Percentiles rank a stretch among this genome's conserved stretches.
Conservation (phyloP, 2,888 invertebrate species). For the Aleiodes alternator region DNA sequence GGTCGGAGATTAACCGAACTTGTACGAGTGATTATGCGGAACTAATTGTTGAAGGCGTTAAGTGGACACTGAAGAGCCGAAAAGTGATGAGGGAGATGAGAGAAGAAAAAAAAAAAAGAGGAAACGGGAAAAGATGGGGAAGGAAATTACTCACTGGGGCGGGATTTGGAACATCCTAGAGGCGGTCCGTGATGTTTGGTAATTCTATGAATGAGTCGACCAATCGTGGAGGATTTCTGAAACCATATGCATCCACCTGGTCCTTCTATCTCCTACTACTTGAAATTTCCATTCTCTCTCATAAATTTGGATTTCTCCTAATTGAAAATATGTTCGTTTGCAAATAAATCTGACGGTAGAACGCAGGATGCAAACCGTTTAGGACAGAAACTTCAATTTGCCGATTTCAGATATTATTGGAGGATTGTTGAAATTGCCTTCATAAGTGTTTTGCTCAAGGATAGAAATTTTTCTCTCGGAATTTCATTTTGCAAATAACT, state of each 20-base stretch:
- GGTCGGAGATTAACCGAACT: constrained; percentile 45
- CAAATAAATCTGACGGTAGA: too few species aligned
- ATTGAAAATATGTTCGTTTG: too few species aligned
- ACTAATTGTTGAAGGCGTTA: constrained; percentile 67
- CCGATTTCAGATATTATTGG: too few species aligned
- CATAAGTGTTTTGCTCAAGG: too few species aligned
- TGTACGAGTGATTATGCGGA: constrained; percentile 59
- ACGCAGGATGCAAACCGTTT: too few species aligned
- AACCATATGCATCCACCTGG: constrained; percentile 68
- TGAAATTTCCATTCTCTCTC: neutral
- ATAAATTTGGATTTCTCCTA: neutral
- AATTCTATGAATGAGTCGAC: constrained; percentile 43
- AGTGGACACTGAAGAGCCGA: constrained; percentile 57
- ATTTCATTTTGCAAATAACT: too few species aligned
- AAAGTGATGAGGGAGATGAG: constrained; percentile 38
- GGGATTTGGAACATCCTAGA: constrained; percentile 62
- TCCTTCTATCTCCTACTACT: constrained; percentile 44
- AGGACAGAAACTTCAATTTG: too few species aligned
- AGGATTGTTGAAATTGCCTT: too few species aligned
- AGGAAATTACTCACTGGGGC: constrained; percentile 54
- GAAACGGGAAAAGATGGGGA: constrained; percentile 49
- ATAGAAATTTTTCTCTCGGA: too few species aligned
- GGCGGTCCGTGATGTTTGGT: constrained; percentile 65
- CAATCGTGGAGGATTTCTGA: constrained; percentile 56
- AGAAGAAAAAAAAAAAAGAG: constrained; percentile 49